Conservation (phyloP, 2,888 invertebrate genomes). For the Noctua pronuba region DNA sequence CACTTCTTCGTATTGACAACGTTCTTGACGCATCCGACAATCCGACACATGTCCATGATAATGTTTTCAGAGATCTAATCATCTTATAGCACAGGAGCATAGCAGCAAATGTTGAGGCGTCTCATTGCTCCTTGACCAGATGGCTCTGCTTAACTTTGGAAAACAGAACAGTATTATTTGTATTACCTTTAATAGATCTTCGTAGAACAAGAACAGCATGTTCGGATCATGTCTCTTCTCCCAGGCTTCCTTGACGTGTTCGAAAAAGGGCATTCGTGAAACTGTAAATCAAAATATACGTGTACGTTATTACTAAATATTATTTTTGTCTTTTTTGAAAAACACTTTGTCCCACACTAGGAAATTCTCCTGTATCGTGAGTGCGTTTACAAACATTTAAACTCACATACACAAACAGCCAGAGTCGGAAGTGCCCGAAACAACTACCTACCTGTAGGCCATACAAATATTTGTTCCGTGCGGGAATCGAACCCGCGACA, state of each 20-base stretch:
- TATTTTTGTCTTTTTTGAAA: too few relatives aligned
- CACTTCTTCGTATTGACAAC: not conserved
- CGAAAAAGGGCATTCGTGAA: slow-evolving; percentile 92
- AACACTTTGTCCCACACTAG: too few relatives aligned
- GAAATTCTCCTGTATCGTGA: too few relatives aligned
- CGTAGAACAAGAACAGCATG: slow-evolving; percentile 93
- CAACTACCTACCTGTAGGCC: too few relatives aligned
- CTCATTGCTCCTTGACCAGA: not conserved
- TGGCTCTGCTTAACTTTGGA: not conserved
- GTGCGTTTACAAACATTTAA: too few relatives aligned
- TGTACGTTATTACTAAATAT: not conserved
- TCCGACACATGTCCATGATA: not conserved
- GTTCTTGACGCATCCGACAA: not conserved
- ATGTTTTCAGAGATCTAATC: slow-evolving; percentile 18
- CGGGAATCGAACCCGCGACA: too few relatives aligned
- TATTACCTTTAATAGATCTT: slow-evolving; percentile 92
- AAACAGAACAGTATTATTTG: not conserved
- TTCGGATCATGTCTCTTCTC: slow-evolving; percentile 90
- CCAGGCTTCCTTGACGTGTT: slow-evolving; percentile 94
- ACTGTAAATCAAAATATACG: slow-evolving; percentile 78
- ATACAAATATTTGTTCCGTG: too few relatives aligned
- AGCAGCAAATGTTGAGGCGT: not conserved
- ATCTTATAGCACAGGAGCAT: not conserved
- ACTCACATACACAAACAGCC: too few relatives aligned
- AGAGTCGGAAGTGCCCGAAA: too few relatives aligned